Evolutionary conservation across 2,888 invertebrate species (phyloP), one percentile per base, ranked within the genome.

Genomic region (Eutolmus rufibarbis): DNA sequence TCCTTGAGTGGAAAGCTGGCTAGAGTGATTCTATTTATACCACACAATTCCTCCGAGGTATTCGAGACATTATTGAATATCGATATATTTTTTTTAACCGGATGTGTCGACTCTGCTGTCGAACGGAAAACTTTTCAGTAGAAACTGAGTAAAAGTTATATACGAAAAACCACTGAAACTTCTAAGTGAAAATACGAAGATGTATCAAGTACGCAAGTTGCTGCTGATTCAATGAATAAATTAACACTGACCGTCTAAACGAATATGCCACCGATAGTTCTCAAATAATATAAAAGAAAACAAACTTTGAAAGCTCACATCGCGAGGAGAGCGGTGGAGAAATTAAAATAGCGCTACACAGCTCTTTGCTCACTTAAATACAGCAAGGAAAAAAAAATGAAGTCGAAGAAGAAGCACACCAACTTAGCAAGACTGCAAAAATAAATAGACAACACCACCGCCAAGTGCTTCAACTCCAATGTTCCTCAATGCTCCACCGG

Each of bases 171-270:
- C 43, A 46, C 85, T 74, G n/a, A 74, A 40, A 34, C 16, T 46
- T 31, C 19, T 28, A 14, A 74, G n/a, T 74, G 46, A 74, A 19
- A 8, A 74, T 12, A 46, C 5, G 1, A 46, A 46, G 16, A 46
- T 46, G 16, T 46, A 78, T n/a, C n/a, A 56, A 57, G 31, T 56
- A 46, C 78, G 57, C 28, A 87, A 86, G 87, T 46, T 91, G 92
- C 91, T 92, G 92, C 91, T 91, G 91, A 91, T 91, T 91, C 92
- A 91, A 91, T 91, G 92, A 91, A 91, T 91, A 92, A 92, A 92
- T 92, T 92, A 92, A 92, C 92, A 92, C 92, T 92, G 92, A 92
- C 91, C 91, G 90, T 90, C 90, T 90, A 90, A 82, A 90, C 86
- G 34, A 87, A 86, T 88, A 57, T 86, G 82, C 88, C 79, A 88